Base-by-base conservation (phyloP, 2,888 invertebrate species). In the Gastrophysa polygoni region DNA sequence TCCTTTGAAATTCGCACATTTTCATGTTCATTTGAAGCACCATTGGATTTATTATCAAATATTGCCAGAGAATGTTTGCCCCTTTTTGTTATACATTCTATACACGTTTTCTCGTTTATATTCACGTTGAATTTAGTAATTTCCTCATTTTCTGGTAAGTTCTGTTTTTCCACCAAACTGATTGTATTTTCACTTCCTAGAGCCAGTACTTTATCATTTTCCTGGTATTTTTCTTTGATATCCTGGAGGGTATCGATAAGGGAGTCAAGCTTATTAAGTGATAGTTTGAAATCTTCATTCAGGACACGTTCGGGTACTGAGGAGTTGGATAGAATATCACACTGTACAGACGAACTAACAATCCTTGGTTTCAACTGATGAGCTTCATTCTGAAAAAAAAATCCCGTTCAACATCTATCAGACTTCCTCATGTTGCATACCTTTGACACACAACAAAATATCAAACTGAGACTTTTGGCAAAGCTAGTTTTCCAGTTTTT, bases 391-490 rank as follows among this genome's bases (percentile, higher is more conserved):
- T 54, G 54, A 16, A 54, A 54, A 44, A 20, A 14, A 14, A 6
- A 54, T 44, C n/a, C 18, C 11, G 20, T 17, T 32, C 10, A 47
- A 20, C n/a, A 17, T 3, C 11, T 3, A 51, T 29, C 1, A 8
- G n/a, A 34, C 29, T 51, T 10, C 32, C 32, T 17, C 18, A 24
- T 5, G 10, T 5, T n/a, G 18, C 16, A 54, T 43, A 54, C 54
- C 54, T 54, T 54, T 18, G 54, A 54, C 17, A 54, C 43, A 29
- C 54, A 54, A 17, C 54, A 43, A 17, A 34, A 54, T 16, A 54
- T 2, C 4, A 21, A 8, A 46, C 46, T 46, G 46, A 54, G 16
- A 28, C 24, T 43, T 43, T 43, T 14, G 16, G 43, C n/a, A 54
- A 54, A 38, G 21, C 43, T 21, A 24, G 21, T 54, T 8, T 11